Percentiles rank a stretch among this genome's conserved stretches.
phyloP scores from a whole-genome alignment of 2,797 vertebrate genomes.

The Mormyrops boulengeri region DNA sequence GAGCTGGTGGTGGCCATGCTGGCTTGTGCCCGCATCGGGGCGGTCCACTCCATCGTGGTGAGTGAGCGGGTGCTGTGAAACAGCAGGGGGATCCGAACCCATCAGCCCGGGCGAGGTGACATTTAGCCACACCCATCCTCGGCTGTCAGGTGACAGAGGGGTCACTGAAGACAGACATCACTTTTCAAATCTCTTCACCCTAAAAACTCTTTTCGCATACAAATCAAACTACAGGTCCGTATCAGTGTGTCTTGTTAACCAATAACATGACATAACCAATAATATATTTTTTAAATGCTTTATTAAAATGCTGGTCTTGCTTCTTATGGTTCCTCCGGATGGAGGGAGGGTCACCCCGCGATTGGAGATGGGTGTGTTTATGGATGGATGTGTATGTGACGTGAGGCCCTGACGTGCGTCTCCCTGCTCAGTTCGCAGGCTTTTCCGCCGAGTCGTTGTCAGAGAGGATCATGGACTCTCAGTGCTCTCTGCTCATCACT shows the following conservation, averaged over 20 bases:
- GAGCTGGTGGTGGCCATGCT: constrained; percentile 94
- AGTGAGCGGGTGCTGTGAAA: constrained; percentile 35
- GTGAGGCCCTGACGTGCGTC: not conserved
- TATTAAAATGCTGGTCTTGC: not conserved
- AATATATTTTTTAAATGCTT: not conserved
- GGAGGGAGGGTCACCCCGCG: not conserved
- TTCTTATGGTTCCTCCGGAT: not conserved
- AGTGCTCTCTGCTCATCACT: constrained; percentile 83
- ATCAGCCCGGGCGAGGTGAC: not conserved
- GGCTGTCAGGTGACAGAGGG: too few species aligned
- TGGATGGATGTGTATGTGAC: not conserved
- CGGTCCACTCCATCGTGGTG: constrained; percentile 91
- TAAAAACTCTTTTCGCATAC: not conserved
- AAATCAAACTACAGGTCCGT: not conserved
- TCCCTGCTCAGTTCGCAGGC: constrained; percentile 80
- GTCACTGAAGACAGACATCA: too few species aligned
- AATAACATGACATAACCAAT: not conserved
- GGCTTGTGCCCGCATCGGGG: constrained; percentile 86
- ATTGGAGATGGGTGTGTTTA: not conserved
- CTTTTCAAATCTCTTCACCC: not conserved
- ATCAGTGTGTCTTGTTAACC: not conserved
- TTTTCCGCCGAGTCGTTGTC: constrained; percentile 91
- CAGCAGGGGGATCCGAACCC: not conserved
- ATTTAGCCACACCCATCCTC: not conserved
- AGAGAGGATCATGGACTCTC: constrained; percentile 85